Conservation (phyloP, 2,888 invertebrate genomes). For the Incurvaria masculella region DNA sequence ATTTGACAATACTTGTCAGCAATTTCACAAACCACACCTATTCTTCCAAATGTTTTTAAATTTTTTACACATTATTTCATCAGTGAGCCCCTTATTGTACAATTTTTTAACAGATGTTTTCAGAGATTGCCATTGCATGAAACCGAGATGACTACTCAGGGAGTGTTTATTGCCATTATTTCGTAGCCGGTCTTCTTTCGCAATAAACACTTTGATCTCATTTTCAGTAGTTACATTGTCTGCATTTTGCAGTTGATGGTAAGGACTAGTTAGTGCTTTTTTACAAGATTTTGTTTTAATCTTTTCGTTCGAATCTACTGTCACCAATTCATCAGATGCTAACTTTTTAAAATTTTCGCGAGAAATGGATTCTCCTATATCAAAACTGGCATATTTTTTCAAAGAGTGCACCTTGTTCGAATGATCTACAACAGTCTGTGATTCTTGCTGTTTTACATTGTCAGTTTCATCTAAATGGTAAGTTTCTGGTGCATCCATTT, state of each 20-base stretch:
- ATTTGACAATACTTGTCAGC: too few species aligned
- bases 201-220: slow-evolving; percentile 30
- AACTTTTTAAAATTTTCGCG: slow-evolving; percentile 1
- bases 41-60: slow-evolving; percentile 41
- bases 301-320: background rate
- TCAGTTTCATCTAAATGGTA: too few species aligned
- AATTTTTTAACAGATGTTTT: slow-evolving; percentile 34
- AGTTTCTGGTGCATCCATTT: slow-evolving; percentile 23
- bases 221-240: slow-evolving; percentile 24
- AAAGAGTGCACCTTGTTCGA: too few species aligned
- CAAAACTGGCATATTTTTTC: slow-evolving; percentile 17
- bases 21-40: slow-evolving; percentile 28
- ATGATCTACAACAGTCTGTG: too few species aligned
- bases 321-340: background rate
- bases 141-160: slow-evolving; percentile 41
- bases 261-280: slow-evolving; percentile 4
- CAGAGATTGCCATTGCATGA: slow-evolving; percentile 55
- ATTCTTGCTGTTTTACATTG: too few species aligned
- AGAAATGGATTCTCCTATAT: slow-evolving; percentile 8
- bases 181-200: slow-evolving; percentile 34
- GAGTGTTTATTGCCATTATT: slow-evolving; percentile 28
- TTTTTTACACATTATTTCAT: slow-evolving; percentile 36
- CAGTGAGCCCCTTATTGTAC: slow-evolving; percentile 23
- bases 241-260: background rate
- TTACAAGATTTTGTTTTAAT: background rate